Evolutionary conservation across 2,113 vertebrate genomes (phyloP).

Genomic region (Astur gentilis): DNA sequence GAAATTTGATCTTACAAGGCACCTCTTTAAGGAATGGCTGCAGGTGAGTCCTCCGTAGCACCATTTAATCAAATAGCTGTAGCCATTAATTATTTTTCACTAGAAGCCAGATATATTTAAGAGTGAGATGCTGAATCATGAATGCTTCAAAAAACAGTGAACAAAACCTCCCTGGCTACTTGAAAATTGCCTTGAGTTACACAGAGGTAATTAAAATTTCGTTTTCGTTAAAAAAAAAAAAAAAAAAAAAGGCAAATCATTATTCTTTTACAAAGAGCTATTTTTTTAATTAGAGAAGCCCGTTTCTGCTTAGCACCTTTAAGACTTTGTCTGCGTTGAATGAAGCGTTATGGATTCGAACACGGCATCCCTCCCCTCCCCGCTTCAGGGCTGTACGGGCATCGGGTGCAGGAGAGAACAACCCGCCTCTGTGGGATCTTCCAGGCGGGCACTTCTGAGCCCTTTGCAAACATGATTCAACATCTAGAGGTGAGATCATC

Average conservation of each 20-base stretch:
- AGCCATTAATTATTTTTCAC: slow-evolving; percentile 1
- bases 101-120: neutral
- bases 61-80: neutral
- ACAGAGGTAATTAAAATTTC: slow-evolving; percentile 30
- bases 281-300: neutral
- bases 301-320: neutral
- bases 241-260: neutral
- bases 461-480: neutral
- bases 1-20: neutral
- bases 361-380: neutral
- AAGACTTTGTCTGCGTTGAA: neutral
- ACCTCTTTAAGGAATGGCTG: neutral
- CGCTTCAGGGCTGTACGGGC: neutral
- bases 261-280: neutral
- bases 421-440: neutral
- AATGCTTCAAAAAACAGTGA: neutral
- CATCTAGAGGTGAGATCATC: neutral
- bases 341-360: neutral
- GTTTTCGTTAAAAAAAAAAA: neutral
- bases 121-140: neutral
- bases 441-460: neutral
- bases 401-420: neutral
- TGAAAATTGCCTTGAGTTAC: slow-evolving; percentile 3
- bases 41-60: neutral
- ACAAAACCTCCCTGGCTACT: neutral